Evolutionary conservation across 2,797 vertebrate genomes (phyloP).

Genomic region (Gallinago stenura): DNA sequence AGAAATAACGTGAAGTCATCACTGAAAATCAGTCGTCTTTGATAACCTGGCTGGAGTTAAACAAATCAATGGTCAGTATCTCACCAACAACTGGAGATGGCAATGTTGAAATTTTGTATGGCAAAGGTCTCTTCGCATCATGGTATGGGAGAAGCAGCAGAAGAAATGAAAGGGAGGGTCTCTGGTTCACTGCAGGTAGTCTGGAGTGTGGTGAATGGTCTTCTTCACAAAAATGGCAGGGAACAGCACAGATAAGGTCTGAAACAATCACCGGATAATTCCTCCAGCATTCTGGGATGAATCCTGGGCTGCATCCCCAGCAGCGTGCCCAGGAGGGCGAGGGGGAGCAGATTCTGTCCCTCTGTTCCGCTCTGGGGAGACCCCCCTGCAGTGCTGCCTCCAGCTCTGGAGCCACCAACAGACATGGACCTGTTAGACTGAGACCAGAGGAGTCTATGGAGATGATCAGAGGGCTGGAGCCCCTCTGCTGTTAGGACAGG

Average conservation of each 20-base stretch:
- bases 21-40: not conserved
- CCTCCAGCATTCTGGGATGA: not conserved
- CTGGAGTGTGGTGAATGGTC: not conserved
- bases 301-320: not conserved
- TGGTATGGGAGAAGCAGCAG: not conserved
- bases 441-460: not conserved
- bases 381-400: not conserved
- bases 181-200: not conserved
- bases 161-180: not conserved
- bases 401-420: not conserved
- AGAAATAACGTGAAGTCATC: not conserved
- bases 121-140: not conserved
- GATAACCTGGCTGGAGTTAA: not conserved
- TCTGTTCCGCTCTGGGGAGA: not conserved
- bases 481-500: not conserved
- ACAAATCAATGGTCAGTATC: not conserved
- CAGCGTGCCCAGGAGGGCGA: not conserved
- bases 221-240: not conserved
- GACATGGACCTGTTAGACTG: not conserved
- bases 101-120: accelerated
- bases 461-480: not conserved
- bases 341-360: not conserved
- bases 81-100: not conserved
- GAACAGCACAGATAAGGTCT: not conserved
- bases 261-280: accelerated